phyloP scores from a whole-genome alignment of 2,797 vertebrate genomes.

The Setipinna tenuifilis region DNA sequence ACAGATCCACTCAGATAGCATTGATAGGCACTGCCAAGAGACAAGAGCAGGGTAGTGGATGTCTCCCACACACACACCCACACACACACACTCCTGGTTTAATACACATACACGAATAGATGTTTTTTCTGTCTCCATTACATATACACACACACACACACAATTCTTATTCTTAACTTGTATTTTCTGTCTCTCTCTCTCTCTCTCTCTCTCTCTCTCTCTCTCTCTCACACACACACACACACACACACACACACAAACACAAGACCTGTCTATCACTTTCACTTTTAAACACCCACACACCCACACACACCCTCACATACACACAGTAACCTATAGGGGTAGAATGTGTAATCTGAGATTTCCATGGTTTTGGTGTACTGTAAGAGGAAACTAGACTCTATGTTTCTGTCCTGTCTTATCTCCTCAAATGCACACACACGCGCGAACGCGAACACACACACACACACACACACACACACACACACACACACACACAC shows the following conservation, averaged over 20 bases:
- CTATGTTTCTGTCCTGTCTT: not conserved
- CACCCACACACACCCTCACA: not conserved
- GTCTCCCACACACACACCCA: not conserved
- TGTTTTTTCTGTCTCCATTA: not conserved
- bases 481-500: not conserved
- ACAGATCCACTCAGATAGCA: slow-evolving; percentile 18
- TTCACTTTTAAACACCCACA: not conserved
- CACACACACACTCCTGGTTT: not conserved
- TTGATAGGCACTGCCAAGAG: not conserved
- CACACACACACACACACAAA: not conserved
- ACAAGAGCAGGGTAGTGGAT: not conserved
- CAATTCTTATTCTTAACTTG: not conserved
- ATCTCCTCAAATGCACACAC: not conserved
- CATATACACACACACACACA: not conserved
- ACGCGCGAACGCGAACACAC: not conserved
- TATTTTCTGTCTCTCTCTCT: too few relatives aligned
- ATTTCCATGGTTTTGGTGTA: not conserved
- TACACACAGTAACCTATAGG: too few relatives aligned
- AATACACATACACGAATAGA: not conserved
- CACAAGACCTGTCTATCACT: not conserved
- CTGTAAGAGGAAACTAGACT: slow-evolving; percentile 1
- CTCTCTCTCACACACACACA: too few relatives aligned
- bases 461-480: not conserved
- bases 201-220: too few relatives aligned
- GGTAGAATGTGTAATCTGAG: not conserved